Evolutionary conservation across 2,888 invertebrate species (phyloP), one percentile per base, ranked within the genome.

Genomic region (Drosophila eohydei): DNA sequence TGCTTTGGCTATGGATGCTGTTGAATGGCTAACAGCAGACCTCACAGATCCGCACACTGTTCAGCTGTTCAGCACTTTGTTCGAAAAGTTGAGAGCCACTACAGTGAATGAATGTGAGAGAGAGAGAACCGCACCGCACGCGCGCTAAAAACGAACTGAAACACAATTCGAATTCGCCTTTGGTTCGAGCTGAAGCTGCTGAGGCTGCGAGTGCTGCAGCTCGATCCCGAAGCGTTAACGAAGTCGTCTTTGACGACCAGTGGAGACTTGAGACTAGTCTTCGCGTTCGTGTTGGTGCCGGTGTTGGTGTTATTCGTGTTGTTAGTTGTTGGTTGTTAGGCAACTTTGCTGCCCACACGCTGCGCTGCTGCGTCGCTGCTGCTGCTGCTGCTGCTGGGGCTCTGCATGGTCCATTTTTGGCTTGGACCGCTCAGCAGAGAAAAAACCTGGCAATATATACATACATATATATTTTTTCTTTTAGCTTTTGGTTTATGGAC

Each of bases 81-180:
- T 55, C 32, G 44, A 43, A 4, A 28, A 12, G 46, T 66, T 51
- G 34, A 40, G 26, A 50, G 57, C 68, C 61, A 68, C 67, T 74
- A 58, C 40, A 52, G 52, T 46, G 58, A 48, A 61, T 61, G 50
- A 51, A 65, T 65, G 52, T 46, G 48, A 68, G 61, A 74, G 62
- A 74, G 64, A 77, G 83, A 88, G 88, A 91, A 89, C 91, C 84
- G 86, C 86, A 90, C 90, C 91, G 91, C 89, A 90, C 90, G 90
- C 90, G 88, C 80, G 88, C 89, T 88, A 68, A 75, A 81, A 83
- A 80, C 86, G 86, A 90, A 90, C 90, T 90, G 91, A 90, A 87
- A 64, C 60, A 63, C 64, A 64, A 68, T 58, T 64, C 62, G 69
- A 67, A 78, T 51, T 67, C 64, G 76, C 40, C 72, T 74, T 57